Evolutionary conservation across 2,797 vertebrate species (phyloP), one percentile per base, ranked within the genome.

Genomic region (Spatula clypeata): DNA sequence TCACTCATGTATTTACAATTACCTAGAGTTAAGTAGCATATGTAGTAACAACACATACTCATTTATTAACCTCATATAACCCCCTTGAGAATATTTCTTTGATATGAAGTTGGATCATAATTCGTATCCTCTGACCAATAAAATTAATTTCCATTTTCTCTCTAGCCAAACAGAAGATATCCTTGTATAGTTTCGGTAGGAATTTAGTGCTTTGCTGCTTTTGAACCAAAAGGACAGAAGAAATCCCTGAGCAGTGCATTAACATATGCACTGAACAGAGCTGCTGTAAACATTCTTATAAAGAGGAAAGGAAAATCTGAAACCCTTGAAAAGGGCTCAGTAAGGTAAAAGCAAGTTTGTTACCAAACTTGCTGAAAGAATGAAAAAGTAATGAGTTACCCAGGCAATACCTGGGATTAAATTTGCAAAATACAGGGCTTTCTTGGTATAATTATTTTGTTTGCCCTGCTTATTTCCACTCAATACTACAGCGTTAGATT

Each of bases 371-470:
- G 12, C 2, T 67, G 82, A 72, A 89, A 77, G 53, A 80, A 73
- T 47, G 24, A 66, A 16, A 84, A 83, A 81, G 8, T n/a, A 67
- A 61, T 64, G 19, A 84, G 86, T 88, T 76, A 23, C 24, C 55
- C 51, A 76, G 34, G 9, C 32, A 79, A 54, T 49, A 70, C 36
- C 76, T 90, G 77, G 21, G n/a, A 80, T 23, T 62, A 29, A 64
- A 87, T 86, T 88, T 83, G n/a, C 70, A 93, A 94, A 93, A 97
- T 70, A 53, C 24, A 51, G 65, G 21, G 11, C 5, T 64, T 84
- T 71, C 79, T 49, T 70, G 51, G 45, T 82, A 36, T 70, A 79
- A 70, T 83, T 74, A 92, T 85, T 97, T 87, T 93, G 45, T 91
- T 93, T 93, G 64, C 19, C 32, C 18, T 92, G 57, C 34, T 92